A percentile compares a stretch with the other conserved stretches of the same genome.
These are phyloP conservation scores for Alectura lathami DNA, from an alignment of 2,113 vertebrate species.

Conservation along the genomic window DNA sequence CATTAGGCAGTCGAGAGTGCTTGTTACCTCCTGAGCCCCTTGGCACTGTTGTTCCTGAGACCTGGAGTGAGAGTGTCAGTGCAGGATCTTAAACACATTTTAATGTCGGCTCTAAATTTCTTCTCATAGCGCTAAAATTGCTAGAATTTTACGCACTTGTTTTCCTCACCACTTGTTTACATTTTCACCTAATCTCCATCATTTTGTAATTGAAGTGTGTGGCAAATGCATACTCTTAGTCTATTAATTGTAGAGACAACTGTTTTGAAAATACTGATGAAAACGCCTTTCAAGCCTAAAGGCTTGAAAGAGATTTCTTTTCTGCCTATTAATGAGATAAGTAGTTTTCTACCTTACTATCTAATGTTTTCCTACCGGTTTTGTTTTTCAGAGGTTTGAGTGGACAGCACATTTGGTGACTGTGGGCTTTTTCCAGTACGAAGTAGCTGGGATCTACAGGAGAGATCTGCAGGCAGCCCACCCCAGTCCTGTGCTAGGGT, in stretches of 20 bases:
- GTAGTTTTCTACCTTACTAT: neutral
- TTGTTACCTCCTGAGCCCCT: neutral
- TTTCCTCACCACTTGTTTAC: neutral
- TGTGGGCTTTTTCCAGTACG: neutral
- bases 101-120: neutral
- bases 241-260: neutral
- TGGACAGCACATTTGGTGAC: neutral
- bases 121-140: neutral
- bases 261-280: neutral
- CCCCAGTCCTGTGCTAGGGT: fast-evolving
- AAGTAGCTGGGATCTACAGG: neutral
- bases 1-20: neutral
- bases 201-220: neutral
- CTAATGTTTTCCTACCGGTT: neutral
- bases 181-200: neutral
- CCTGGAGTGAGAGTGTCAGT: neutral
- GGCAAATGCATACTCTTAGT: neutral
- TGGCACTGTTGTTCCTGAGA: neutral
- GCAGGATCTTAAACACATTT: neutral
- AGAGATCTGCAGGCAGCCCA: neutral
- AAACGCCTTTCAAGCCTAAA: neutral
- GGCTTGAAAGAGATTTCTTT: neutral
- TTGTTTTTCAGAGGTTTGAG: neutral
- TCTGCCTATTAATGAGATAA: neutral
- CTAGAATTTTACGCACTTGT: neutral